Evolutionary conservation across 2,113 vertebrate genomes (phyloP).

Genomic region (Oryzias celebensis): DNA sequence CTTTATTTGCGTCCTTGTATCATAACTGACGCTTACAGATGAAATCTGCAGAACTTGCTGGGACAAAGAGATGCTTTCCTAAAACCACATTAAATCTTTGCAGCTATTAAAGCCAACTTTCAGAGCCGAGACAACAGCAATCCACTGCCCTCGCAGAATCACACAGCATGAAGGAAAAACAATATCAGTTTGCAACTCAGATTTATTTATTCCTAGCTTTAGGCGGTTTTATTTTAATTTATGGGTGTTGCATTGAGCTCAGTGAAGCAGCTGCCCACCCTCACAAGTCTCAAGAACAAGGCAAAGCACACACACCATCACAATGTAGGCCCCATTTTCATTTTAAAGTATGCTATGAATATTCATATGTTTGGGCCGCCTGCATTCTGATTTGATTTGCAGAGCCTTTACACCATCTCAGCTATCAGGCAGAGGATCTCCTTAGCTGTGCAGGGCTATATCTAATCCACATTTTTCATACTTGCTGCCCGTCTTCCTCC

Average conservation of each 20-base stretch:
- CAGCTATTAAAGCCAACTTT: constrained; percentile 68
- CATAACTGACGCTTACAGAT: constrained; percentile 1
- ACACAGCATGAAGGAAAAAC: constrained; percentile 71
- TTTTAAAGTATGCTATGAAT: constrained; percentile 62
- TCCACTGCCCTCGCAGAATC: constrained; percentile 63
- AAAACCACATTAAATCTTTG: constrained; percentile 43
- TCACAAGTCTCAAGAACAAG: constrained; percentile 56
- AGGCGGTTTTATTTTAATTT: constrained; percentile 76
- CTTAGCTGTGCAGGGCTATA: constrained; percentile 42
- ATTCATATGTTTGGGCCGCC: constrained; percentile 63
- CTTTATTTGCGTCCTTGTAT: constrained; percentile 9
- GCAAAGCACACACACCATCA: constrained; percentile 56
- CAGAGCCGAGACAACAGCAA: constrained; percentile 62
- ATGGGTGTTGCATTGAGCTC: constrained; percentile 67
- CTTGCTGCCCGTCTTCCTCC: constrained; percentile 15
- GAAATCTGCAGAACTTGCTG: constrained; percentile 29
- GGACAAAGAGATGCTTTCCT: constrained; percentile 34
- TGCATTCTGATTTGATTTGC: constrained; percentile 57
- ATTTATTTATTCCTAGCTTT: constrained; percentile 78
- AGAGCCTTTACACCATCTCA: constrained; percentile 43
- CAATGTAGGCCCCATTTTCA: constrained; percentile 55
- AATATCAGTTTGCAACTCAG: constrained; percentile 63
- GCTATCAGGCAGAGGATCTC: constrained; percentile 52
- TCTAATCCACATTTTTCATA: constrained; percentile 48
- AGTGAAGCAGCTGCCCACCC: constrained; percentile 57